Evolutionary conservation across 2,113 vertebrate genomes (phyloP).

Genomic region (Solea solea): DNA sequence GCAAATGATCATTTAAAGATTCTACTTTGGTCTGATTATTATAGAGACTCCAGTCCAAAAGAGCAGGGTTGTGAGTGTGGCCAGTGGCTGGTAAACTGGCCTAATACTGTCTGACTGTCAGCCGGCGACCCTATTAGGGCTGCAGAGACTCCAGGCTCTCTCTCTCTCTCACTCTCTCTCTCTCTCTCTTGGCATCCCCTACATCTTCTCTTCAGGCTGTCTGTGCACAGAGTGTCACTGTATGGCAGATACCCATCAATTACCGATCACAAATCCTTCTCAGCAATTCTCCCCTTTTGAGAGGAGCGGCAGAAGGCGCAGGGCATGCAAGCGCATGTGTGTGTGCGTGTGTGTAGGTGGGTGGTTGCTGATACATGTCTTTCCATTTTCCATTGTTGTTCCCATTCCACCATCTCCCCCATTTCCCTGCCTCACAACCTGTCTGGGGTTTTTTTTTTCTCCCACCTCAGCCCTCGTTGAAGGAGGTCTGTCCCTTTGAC

Average conservation of each 20-base stretch:
- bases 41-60: constrained; percentile 24
- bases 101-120: constrained; percentile 66
- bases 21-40: constrained; percentile 10
- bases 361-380: not conserved
- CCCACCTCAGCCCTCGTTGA: constrained; percentile 10
- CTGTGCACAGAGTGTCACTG: constrained; percentile 34
- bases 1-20: constrained; percentile 6
- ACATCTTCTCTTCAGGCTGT: constrained; percentile 57
- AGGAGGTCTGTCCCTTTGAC: constrained; percentile 58
- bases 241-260: constrained; percentile 68
- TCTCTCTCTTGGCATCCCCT: constrained; percentile 30
- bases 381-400: constrained; percentile 47
- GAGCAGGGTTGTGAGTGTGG: constrained; percentile 49
- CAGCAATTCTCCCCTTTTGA: constrained; percentile 35
- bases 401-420: constrained; percentile 21
- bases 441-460: constrained; percentile 5
- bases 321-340: not conserved
- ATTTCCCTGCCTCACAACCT: constrained; percentile 32
- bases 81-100: constrained; percentile 37
- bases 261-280: constrained; percentile 51
- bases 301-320: constrained; percentile 31
- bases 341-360: not conserved
- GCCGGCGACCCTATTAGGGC: constrained; percentile 50
- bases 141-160: constrained; percentile 52
- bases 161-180: not conserved